Conservation (phyloP, 2,888 invertebrate species). For the Agrilus cyanescens region DNA sequence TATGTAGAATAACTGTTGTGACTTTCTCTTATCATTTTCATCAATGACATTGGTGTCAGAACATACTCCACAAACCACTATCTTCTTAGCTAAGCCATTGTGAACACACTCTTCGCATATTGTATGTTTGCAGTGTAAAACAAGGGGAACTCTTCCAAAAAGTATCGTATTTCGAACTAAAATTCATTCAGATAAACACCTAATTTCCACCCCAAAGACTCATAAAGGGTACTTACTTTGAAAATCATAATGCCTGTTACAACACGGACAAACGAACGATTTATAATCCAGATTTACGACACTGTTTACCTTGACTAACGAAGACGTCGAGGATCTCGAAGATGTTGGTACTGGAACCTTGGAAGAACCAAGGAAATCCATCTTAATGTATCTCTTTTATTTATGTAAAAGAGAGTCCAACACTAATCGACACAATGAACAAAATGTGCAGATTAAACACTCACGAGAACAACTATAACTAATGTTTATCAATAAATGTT, state of each 20-base stretch:
- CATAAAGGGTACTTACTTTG: conserved; percentile 13
- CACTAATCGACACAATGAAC: no score
- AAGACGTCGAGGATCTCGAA: no score
- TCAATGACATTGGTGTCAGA: conserved; percentile 28
- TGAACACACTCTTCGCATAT: conserved; percentile 53
- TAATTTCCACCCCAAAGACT: neutral
- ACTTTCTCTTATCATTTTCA: conserved; percentile 12
- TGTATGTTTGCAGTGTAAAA: conserved; percentile 55
- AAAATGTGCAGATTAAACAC: no score
- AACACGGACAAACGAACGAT: conserved; percentile 16
- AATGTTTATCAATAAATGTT: no score
- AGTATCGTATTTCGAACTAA: conserved; percentile 13
- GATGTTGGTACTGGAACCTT: no score
- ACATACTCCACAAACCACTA: conserved; percentile 40
- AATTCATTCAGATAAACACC: conserved; percentile 7
- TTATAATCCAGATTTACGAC: neutral
- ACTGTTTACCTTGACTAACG: no score
- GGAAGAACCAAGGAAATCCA: no score
- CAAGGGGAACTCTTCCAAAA: conserved; percentile 39
- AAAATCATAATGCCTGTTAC: conserved; percentile 12
- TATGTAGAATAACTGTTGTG: conserved; percentile 27
- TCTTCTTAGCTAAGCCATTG: conserved; percentile 31
- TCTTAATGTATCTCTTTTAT: no score
- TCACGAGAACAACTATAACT: no score
- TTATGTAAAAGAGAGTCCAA: no score